phyloP scores from a whole-genome alignment of 2,888 invertebrate species.

The Nemoura dubitans region DNA sequence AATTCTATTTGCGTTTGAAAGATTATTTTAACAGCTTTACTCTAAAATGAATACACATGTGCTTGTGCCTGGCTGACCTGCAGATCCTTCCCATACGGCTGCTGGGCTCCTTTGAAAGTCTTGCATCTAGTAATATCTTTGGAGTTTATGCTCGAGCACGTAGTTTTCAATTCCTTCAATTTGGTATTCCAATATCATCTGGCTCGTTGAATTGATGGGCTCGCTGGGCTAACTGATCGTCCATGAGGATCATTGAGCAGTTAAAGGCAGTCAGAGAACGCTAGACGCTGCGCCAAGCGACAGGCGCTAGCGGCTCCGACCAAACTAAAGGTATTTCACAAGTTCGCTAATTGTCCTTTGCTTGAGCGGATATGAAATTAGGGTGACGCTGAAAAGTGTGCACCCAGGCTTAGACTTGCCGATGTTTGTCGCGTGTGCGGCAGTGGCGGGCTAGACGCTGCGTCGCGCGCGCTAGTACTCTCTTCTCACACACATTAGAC shows the following conservation, averaged over 20 bases:
- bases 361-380: constrained; percentile 18
- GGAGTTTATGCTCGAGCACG: constrained; percentile 29
- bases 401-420: not conserved
- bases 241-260: constrained; percentile 34
- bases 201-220: constrained; percentile 40
- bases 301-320: no score
- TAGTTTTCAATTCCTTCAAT: constrained; percentile 42
- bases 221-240: constrained; percentile 17
- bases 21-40: not conserved
- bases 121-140: constrained; percentile 15
- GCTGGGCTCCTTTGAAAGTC: constrained; percentile 27
- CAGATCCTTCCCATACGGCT: constrained; percentile 27
- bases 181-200: constrained; percentile 40
- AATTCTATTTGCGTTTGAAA: not conserved
- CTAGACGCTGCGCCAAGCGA: no score
- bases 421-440: no score
- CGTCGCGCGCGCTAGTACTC: no score
- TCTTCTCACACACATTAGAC: no score
- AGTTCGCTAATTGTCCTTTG: constrained; percentile 8
- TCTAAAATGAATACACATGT: not conserved
- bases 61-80: constrained; percentile 16
- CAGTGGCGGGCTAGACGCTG: no score
- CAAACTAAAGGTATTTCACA: constrained; percentile 38
- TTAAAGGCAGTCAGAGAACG: constrained; percentile 26
- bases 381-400: not conserved